Evolutionary conservation across 2,888 invertebrate genomes (phyloP).

Genomic region (Trichogramma dendrolimi): DNA sequence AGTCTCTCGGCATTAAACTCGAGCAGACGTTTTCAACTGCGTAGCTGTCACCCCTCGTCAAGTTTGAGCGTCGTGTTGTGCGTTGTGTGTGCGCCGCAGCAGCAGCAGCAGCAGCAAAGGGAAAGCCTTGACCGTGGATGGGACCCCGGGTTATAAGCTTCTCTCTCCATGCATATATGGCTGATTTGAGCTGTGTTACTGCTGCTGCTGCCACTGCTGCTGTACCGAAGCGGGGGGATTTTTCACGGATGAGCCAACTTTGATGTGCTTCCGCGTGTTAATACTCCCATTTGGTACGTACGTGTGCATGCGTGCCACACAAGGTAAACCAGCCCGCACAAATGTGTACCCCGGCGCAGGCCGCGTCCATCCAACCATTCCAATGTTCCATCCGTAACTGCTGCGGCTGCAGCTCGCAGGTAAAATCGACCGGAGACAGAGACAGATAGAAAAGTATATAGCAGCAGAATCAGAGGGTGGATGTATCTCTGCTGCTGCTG

Average conservation of each 20-base stretch:
- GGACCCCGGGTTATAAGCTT: slow-evolving; percentile 27
- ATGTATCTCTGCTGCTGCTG: too few relatives aligned
- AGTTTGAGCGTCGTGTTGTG: slow-evolving; percentile 42
- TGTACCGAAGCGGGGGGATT: slow-evolving; percentile 7
- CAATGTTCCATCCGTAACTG: too few relatives aligned
- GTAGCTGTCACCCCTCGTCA: slow-evolving; percentile 49
- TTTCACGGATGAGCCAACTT: slow-evolving; percentile 15
- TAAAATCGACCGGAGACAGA: too few relatives aligned
- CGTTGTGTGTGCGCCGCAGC: slow-evolving; percentile 39
- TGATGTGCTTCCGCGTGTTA: neutral
- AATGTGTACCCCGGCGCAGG: too few relatives aligned
- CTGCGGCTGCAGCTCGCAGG: too few relatives aligned
- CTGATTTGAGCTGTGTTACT: neutral
- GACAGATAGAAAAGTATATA: too few relatives aligned
- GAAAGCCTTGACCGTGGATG: slow-evolving; percentile 32
- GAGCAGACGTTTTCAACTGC: slow-evolving; percentile 50
- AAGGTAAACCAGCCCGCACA: too few relatives aligned
- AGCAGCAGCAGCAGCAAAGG: slow-evolving; percentile 29
- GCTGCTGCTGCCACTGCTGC: neutral
- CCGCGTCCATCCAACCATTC: too few relatives aligned
- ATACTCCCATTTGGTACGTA: neutral
- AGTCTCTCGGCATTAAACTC: slow-evolving; percentile 46
- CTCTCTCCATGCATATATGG: neutral
- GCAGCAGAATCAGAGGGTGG: too few relatives aligned
- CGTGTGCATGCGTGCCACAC: neutral